Base-by-base conservation (phyloP, 2,888 invertebrate species). In the Drosophila colorata region DNA sequence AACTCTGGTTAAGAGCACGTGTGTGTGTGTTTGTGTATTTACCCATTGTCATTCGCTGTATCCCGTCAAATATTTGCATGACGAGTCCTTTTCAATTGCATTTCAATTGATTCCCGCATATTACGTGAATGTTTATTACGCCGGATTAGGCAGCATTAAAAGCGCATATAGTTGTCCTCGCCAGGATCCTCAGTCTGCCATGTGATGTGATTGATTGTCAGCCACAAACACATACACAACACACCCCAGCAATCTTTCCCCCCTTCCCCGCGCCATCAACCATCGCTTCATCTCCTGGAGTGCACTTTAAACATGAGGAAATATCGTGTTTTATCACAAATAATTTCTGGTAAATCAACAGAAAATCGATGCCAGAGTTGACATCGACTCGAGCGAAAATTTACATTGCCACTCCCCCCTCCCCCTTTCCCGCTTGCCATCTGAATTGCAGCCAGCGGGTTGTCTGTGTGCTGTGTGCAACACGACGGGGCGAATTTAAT, bases 301-400 rank as follows among this genome's bases (percentile, higher is more conserved):
- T 81, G 82, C 84, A 88, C 90, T 90, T 83, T 74, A 77, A 90
- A 77, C 83, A 89, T 88, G 86, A 79, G 80, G 88, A 88, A 89
- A 90, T 89, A 90, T 65, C 91, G 91, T 91, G 91, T 90, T 91
- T 92, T 91, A 91, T 91, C 91, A 81, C 90, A 88, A 88, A 89
- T 87, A 87, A 91, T 89, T 88, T 84, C 83, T 85, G 87, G 87
- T 86, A 90, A 91, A 90, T 87, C 90, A 89, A 90, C 80, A 77
- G 72, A 76, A 88, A 87, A 90, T 90, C 90, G 89, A 90, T 90
- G 82, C 35, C 72, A 72, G 31, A 57, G 69, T 74, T 70, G 71
- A 67, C 71, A 79, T 56, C 44, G 47, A 64, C 49, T 49, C 23
- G 33, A 23, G 25, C 57, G 77, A 53, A 56, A 60, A 71, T 69